Percentiles rank a stretch among this genome's conserved stretches.
phyloP scores from a whole-genome alignment of 35 echinoderm and acorn worm genomes.

The Apostichopus parvimensis region DNA sequence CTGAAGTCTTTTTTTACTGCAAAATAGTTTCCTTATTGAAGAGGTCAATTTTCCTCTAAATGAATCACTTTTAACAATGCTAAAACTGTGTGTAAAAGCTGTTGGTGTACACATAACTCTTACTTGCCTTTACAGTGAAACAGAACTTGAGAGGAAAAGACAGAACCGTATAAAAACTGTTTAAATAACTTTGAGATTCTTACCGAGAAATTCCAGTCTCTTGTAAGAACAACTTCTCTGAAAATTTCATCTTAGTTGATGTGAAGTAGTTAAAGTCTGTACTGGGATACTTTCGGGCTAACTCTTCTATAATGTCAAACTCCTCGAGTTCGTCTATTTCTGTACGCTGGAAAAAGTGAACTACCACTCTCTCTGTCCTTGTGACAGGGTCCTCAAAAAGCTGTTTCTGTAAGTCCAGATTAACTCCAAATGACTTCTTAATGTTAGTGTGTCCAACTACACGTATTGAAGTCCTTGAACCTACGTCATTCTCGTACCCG shows the following conservation, averaged over 20 bases:
- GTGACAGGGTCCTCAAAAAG: conserved; percentile 64
- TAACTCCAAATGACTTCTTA: conserved; percentile 64
- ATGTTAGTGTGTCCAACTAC: conserved; percentile 69
- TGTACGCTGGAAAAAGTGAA: conserved; percentile 84
- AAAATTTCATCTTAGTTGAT: conserved; percentile 80
- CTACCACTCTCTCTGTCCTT: conserved; percentile 65
- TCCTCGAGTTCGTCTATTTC: conserved; percentile 70
- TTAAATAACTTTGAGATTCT: background rate
- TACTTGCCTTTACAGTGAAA: no score
- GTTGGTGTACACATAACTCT: no score
- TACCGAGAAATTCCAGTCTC: conserved; percentile 95
- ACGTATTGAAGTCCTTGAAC: conserved; percentile 61
- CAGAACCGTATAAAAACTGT: no score
- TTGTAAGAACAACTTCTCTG: conserved; percentile 80
- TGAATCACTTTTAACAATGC: no score
- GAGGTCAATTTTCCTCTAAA: no score
- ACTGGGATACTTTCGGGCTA: conserved; percentile 72
- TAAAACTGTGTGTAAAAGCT: no score
- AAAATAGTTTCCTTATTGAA: no score
- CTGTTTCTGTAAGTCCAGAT: conserved; percentile 51
- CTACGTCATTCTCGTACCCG: conserved; percentile 71
- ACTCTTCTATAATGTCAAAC: conserved; percentile 61
- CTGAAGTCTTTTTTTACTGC: no score
- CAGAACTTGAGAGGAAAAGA: no score
- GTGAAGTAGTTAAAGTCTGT: conserved; percentile 91